Conservation (phyloP, 2,797 vertebrate species). For the Coranthus polyacanthus region DNA sequence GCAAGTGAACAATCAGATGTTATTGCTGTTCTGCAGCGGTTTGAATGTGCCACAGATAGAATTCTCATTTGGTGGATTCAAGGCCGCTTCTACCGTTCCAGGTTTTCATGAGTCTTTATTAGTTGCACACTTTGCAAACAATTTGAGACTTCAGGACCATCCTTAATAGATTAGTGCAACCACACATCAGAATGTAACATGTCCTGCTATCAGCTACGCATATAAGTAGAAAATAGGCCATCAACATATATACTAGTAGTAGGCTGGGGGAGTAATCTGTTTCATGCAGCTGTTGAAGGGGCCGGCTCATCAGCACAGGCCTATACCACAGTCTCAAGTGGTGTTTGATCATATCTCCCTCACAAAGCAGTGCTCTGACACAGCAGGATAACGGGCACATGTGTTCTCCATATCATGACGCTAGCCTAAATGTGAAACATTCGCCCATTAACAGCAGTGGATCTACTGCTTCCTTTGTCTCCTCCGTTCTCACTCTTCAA, state of each 20-base stretch:
- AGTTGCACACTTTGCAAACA: slow-evolving; percentile 67
- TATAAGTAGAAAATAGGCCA: slow-evolving; percentile 43
- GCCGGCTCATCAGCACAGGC: slow-evolving; percentile 43
- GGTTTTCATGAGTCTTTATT: slow-evolving; percentile 44
- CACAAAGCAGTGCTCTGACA: slow-evolving; percentile 60
- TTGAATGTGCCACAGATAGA: slow-evolving; percentile 81
- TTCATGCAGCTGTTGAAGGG: slow-evolving; percentile 51
- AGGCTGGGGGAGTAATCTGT: slow-evolving; percentile 37
- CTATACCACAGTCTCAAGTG: slow-evolving; percentile 53
- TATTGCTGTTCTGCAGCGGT: slow-evolving; percentile 43
- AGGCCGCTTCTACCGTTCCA: slow-evolving; percentile 40
- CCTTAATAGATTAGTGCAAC: slow-evolving; percentile 44
- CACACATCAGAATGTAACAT: slow-evolving; percentile 38
- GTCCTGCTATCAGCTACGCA: slow-evolving; percentile 33
- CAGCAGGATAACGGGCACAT: slow-evolving; percentile 76
- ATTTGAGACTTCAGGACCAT: slow-evolving; percentile 57
- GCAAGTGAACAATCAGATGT: slow-evolving; percentile 82
- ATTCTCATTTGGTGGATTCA: slow-evolving; percentile 54
- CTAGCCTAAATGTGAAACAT: slow-evolving; percentile 81
- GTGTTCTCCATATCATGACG: slow-evolving; percentile 82
- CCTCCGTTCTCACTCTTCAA: slow-evolving; percentile 79
- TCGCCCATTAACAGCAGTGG: slow-evolving; percentile 80
- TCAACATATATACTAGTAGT: slow-evolving; percentile 5
- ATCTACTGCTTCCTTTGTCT: slow-evolving; percentile 79
- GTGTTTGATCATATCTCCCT: slow-evolving; percentile 74